Evolutionary conservation across 2,888 invertebrate species (phyloP).

Genomic region (Hesperia comma): DNA sequence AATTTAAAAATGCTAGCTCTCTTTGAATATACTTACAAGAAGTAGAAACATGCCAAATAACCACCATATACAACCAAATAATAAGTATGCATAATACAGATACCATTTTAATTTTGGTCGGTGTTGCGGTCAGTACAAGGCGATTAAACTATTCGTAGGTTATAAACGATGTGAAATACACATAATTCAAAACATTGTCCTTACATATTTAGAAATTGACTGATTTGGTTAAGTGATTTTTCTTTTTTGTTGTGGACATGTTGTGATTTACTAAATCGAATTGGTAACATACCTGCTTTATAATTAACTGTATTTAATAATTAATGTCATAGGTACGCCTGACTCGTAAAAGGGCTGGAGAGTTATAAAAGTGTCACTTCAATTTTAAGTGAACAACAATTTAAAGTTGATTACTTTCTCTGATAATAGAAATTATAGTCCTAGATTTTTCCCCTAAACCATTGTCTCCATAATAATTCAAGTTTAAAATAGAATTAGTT

Average conservation of each 20-base stretch:
- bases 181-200: conserved; percentile 17
- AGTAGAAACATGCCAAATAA: conserved; percentile 28
- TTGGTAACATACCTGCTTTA: conserved; percentile 21
- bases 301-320: neutral
- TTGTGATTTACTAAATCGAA: conserved; percentile 26
- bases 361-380: neutral
- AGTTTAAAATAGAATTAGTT: conserved; percentile 1
- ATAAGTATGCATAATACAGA: conserved; percentile 1
- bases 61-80: conserved; percentile 17
- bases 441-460: neutral
- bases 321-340: neutral
- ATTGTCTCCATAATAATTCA: neutral
- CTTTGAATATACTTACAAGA: conserved; percentile 14
- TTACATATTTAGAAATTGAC: conserved; percentile 56
- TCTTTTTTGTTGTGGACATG: conserved; percentile 35
- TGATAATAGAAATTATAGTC: neutral
- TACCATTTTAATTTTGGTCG: neutral
- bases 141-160: neutral
- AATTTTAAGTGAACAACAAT: neutral
- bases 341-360: neutral
- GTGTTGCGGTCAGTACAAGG: neutral
- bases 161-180: conserved; percentile 9
- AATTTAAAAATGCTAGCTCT: conserved; percentile 7
- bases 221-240: conserved; percentile 71
- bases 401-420: neutral